Evolutionary conservation across 2,797 vertebrate species (phyloP).

Genomic region (Echeneis naucrates): DNA sequence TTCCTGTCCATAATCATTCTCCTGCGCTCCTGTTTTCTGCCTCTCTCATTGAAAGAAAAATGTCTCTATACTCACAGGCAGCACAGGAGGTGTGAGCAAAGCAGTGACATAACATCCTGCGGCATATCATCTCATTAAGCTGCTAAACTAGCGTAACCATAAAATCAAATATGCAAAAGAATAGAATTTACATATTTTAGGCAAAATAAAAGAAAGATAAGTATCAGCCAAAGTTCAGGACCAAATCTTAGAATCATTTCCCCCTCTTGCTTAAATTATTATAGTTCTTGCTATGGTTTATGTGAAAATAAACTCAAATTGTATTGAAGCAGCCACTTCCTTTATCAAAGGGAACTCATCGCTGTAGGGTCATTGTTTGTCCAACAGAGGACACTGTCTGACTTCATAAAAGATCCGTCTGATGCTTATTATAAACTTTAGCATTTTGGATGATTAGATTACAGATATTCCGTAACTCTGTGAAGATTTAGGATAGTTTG

Average conservation of each 20-base stretch:
- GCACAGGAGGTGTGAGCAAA: not conserved
- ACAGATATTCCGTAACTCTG: not conserved
- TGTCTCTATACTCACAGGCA: not conserved
- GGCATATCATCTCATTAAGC: not conserved
- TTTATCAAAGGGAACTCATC: rapidly evolving
- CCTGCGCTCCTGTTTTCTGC: no score
- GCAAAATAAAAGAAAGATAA: not conserved
- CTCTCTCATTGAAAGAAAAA: no score
- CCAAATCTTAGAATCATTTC: not conserved
- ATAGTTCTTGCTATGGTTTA: not conserved
- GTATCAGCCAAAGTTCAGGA: not conserved
- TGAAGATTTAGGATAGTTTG: not conserved
- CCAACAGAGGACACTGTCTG: slow-evolving; percentile 62
- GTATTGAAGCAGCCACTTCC: not conserved
- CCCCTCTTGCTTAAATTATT: not conserved
- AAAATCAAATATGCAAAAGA: not conserved
- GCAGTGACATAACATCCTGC: not conserved
- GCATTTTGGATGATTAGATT: not conserved
- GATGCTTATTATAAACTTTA: not conserved
- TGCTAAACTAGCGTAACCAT: not conserved
- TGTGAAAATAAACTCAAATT: not conserved
- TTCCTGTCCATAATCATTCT: no score
- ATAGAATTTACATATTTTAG: not conserved
- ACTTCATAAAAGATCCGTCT: not conserved
- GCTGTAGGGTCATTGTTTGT: slow-evolving; percentile 31